Evolutionary conservation across 1,140 invertebrate species (phyloP).

Genomic region (Nasonia giraulti): DNA sequence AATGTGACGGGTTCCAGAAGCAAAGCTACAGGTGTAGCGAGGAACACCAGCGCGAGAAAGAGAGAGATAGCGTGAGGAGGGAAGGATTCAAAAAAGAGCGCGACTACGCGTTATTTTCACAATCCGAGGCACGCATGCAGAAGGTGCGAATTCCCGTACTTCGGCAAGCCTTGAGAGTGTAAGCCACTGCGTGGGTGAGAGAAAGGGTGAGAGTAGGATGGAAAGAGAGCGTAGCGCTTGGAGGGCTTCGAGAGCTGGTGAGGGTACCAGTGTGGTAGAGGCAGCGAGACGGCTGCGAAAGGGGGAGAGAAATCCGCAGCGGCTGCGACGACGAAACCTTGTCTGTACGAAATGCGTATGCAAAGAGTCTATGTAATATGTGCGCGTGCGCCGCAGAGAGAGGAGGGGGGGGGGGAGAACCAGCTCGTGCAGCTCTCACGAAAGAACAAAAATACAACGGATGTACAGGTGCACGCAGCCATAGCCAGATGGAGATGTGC

Average conservation of each 20-base stretch:
- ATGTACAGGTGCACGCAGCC: no score
- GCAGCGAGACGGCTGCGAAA: background rate
- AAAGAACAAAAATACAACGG: background rate
- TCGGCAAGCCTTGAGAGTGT: background rate
- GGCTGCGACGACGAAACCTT: background rate
- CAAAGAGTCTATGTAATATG: background rate
- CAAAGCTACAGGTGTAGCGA: background rate
- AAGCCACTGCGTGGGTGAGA: background rate
- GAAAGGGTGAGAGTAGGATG: background rate
- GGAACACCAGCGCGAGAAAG: background rate
- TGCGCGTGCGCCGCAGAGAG: no score
- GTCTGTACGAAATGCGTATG: background rate
- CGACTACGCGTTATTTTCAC: background rate
- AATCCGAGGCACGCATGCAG: background rate
- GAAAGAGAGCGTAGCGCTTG: background rate
- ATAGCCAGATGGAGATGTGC: background rate
- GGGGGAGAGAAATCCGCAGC: background rate
- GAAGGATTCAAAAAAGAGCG: no score
- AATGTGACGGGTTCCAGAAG: background rate
- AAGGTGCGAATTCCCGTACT: conserved; percentile 3
- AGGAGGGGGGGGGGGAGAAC: background rate
- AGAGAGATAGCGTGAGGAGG: no score
- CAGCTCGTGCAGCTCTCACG: background rate
- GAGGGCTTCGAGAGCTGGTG: background rate
- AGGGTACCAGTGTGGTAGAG: background rate